Base-by-base conservation (phyloP, 2,797 vertebrate species). In the Neostethus bicornis region DNA sequence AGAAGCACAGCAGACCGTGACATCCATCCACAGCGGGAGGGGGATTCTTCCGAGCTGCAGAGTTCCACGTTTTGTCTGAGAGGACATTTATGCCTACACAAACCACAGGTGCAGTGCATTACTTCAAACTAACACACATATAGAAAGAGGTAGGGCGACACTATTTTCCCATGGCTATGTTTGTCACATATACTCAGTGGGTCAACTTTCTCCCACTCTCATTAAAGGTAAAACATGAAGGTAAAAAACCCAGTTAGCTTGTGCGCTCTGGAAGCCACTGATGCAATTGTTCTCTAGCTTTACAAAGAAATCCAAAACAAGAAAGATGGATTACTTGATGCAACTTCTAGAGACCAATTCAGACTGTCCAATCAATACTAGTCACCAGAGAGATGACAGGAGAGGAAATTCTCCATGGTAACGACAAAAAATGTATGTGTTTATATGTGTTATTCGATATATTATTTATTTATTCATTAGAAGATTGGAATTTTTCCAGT, bases 301-400 rank as follows among this genome's bases (percentile, higher is more conserved):
- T 2, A 77, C 85, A 80, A 85, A 73, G 71, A 84, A 87, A 91
- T 91, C 84, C 44, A 74, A 87, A 85, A 86, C 71, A 65, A 81
- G 79, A 90, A 85, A 41, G 78, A 86, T 66, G 81, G 86, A 91
- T 92, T 90, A 91, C 90, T 90, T 91, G 90, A 91, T 89, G 88
- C 82, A 82, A 80, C 75, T 84, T 87, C 83, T 82, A 89, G 85
- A 79, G 77, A 81, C 88, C 91, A 87, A 88, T 90, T 91, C 86
- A 68, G 66, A 68, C 77, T 47, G 41, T 74, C 71, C 83, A 86
- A 93, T 93, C 92, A 90, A 94, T 93, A 93, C 75, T 82, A 91
- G 92, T 92, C 88, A 93, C 88, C 66, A 29, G 51, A 64, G 66
- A 87, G 83, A 89, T 85, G 88, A 87, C 83, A 84, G 70, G 51